Conservation (phyloP, 2,888 invertebrate genomes). For the Cephus rjabovi region DNA sequence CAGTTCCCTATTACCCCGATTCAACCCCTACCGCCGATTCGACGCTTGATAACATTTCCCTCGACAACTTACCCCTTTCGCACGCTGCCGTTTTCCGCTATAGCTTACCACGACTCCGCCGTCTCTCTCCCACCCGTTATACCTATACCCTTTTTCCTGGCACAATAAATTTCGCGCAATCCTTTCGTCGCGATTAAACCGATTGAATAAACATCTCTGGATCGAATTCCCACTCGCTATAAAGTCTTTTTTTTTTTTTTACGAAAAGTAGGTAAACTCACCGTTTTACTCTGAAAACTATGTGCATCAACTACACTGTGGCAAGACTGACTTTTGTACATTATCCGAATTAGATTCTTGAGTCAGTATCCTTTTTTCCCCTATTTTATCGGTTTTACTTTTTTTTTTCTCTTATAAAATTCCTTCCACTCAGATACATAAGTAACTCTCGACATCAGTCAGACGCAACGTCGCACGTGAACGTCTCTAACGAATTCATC, state of each 20-base stretch:
- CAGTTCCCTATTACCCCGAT: constrained; percentile 50
- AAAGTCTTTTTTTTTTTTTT: background rate
- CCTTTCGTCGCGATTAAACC: background rate
- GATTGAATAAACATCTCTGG: background rate
- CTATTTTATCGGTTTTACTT: background rate
- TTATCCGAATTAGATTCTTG: background rate
- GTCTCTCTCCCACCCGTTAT: background rate
- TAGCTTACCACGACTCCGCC: background rate
- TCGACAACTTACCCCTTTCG: constrained; percentile 61
- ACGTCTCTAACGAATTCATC: background rate
- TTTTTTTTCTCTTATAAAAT: background rate
- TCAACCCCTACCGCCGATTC: constrained; percentile 50
- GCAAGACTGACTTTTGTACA: background rate
- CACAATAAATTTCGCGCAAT: background rate
- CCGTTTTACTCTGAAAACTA: background rate
- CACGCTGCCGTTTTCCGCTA: background rate
- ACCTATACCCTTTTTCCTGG: background rate
- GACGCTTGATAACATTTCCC: constrained; percentile 63
- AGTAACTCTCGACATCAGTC: background rate
- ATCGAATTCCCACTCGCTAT: background rate
- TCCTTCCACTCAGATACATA: background rate
- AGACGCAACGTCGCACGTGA: background rate
- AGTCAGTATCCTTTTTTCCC: background rate
- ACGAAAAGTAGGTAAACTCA: background rate
- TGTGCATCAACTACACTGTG: background rate